Percentiles rank a stretch among this genome's conserved stretches.
Evolutionary conservation across 1,140 invertebrate genomes (phyloP).

Genomic region (Anthonomus grandis): DNA sequence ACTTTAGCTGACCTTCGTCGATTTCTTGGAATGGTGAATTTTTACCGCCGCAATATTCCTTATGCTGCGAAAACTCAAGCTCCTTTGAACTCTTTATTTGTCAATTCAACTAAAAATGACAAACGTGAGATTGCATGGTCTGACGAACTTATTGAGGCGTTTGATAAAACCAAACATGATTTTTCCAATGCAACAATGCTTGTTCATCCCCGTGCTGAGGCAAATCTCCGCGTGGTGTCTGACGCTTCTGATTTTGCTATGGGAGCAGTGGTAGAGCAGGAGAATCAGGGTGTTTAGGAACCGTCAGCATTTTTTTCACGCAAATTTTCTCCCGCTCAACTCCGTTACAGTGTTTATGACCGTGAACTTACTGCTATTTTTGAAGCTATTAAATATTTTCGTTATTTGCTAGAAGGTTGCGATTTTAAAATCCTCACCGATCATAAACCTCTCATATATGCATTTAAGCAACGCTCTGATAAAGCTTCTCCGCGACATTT

Average conservation of each 20-base stretch:
- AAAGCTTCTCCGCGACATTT: no score
- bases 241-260: no score
- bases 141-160: not conserved
- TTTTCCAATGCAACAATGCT: conserved; percentile 34
- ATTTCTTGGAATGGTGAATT: not conserved
- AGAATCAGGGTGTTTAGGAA: conserved; percentile 20
- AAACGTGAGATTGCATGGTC: not conserved
- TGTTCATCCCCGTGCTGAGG: not conserved
- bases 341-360: not conserved
- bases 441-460: no score
- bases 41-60: not conserved
- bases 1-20: not conserved
- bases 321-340: conserved; percentile 21
- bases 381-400: no score
- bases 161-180: not conserved
- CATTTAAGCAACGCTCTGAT: no score
- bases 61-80: conserved; percentile 29
- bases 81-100: not conserved
- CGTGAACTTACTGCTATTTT: no score
- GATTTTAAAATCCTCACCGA: no score
- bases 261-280: conserved; percentile 47
- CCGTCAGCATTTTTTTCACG: conserved; percentile 36
- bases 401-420: no score
- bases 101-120: not conserved
- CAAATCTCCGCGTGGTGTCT: not conserved